phyloP scores from a whole-genome alignment of 1,140 invertebrate genomes.

The Drosophila parabipectinata region DNA sequence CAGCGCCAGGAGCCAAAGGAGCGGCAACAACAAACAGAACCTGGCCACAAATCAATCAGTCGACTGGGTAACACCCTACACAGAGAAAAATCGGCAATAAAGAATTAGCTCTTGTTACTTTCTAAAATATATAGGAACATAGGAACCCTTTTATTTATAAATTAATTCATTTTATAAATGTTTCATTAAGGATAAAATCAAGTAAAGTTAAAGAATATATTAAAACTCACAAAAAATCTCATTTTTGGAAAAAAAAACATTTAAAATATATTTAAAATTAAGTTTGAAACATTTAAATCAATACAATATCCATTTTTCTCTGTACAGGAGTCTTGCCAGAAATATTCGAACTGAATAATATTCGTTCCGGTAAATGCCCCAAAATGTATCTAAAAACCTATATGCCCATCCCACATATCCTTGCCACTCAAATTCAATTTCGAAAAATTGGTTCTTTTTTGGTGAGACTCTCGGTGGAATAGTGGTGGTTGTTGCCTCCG shows the following conservation, averaged over 20 bases:
- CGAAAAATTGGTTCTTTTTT: constrained; percentile 40
- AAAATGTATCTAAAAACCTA: constrained; percentile 22
- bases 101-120: too few species aligned
- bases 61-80: constrained; percentile 73
- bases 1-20: constrained; percentile 32
- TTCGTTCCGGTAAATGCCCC: constrained; percentile 17
- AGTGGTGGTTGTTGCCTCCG: constrained; percentile 32
- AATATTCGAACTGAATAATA: background rate
- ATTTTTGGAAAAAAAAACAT: background rate
- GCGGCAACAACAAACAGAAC: constrained; percentile 44
- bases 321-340: background rate
- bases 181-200: too few species aligned
- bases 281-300: background rate
- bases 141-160: too few species aligned
- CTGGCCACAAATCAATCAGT: constrained; percentile 69
- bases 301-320: background rate
- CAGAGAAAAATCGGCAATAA: constrained; percentile 24
- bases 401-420: constrained; percentile 15
- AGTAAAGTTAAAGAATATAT: too few species aligned
- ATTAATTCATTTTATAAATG: too few species aligned
- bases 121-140: too few species aligned
- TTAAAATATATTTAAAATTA: background rate
- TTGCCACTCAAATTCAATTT: constrained; percentile 41
- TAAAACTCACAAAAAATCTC: too few species aligned
- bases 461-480: constrained; percentile 11